Percentiles rank a stretch among this genome's conserved stretches.
Conservation (phyloP, 2,113 vertebrate species). For the Lethenteron reissneri region DNA sequence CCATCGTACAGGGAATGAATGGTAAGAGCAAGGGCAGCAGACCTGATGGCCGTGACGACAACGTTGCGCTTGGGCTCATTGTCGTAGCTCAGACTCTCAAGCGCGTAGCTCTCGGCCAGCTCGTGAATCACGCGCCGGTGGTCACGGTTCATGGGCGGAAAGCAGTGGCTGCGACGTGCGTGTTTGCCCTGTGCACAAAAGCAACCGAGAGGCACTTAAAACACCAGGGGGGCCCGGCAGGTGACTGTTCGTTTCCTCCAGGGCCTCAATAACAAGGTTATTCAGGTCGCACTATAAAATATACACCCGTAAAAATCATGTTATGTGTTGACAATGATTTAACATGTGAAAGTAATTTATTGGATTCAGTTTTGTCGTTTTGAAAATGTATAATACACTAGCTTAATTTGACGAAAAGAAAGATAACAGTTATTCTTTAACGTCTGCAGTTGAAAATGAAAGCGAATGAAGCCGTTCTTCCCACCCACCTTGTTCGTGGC, state of each 20-base stretch:
- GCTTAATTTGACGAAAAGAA: slow-evolving; percentile 10
- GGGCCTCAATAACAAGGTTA: too few species aligned
- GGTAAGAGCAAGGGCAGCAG: neutral
- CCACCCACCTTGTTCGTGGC: slow-evolving; percentile 60
- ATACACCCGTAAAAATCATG: too few species aligned
- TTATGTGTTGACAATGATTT: too few species aligned
- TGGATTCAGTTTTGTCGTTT: too few species aligned
- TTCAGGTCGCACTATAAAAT: too few species aligned
- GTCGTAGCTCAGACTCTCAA: slow-evolving; percentile 89
- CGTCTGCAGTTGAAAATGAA: neutral
- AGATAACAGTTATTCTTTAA: slow-evolving; percentile 1
- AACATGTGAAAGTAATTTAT: too few species aligned
- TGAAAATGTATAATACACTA: too few species aligned
- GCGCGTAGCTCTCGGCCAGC: slow-evolving; percentile 56
- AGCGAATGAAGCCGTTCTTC: neutral
- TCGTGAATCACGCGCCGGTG: slow-evolving; percentile 79
- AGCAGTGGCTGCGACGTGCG: slow-evolving; percentile 59
- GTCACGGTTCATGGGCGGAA: slow-evolving; percentile 84
- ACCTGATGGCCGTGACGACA: slow-evolving; percentile 71
- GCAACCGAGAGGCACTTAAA: too few species aligned
- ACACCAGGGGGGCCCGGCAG: too few species aligned
- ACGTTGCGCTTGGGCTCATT: slow-evolving; percentile 87
- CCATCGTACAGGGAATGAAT: neutral
- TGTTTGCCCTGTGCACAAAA: slow-evolving; percentile 44
- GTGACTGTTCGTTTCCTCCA: too few species aligned